Conservation (phyloP, 2,888 invertebrate species). For the Apantesis nais region DNA sequence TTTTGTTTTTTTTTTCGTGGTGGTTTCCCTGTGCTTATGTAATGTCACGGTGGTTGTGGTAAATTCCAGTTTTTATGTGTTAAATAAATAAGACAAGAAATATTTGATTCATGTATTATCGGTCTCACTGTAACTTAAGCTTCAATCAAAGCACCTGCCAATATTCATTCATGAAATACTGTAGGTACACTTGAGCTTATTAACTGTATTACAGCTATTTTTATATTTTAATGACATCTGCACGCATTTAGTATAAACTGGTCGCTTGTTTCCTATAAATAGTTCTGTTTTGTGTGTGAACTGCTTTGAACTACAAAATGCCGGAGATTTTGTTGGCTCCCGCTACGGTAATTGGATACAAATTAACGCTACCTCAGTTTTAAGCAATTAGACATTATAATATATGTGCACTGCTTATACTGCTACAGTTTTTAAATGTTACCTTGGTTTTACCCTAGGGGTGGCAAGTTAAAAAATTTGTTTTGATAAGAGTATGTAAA, state of each 20-base stretch:
- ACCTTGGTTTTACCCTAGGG: not conserved
- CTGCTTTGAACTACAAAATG: not conserved
- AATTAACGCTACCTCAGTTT: not conserved
- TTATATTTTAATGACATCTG: conserved; percentile 5
- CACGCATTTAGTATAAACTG: conserved; percentile 15
- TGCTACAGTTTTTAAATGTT: not conserved
- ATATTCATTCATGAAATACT: conserved; percentile 69
- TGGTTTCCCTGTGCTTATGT: not conserved
- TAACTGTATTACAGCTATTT: conserved; percentile 21
- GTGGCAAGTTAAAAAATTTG: not conserved
- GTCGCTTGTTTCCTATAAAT: conserved; percentile 8
- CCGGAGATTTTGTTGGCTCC: not conserved
- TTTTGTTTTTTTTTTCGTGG: not conserved
- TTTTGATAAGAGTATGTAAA: not conserved
- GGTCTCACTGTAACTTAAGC: conserved; percentile 50
- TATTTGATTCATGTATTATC: conserved; percentile 21
- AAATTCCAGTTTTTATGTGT: not conserved
- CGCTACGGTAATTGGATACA: conserved; percentile 1
- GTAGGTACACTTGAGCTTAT: conserved; percentile 34
- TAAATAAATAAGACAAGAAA: conserved; percentile 20
- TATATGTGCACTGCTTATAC: not conserved
- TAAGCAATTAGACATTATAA: not conserved
- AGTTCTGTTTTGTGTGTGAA: conserved; percentile 3
- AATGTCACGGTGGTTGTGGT: not conserved
- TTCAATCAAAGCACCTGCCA: conserved; percentile 63